Evolutionary conservation across 2,888 invertebrate species (phyloP), one percentile per base, ranked within the genome.

Genomic region (Andrena dorsata): DNA sequence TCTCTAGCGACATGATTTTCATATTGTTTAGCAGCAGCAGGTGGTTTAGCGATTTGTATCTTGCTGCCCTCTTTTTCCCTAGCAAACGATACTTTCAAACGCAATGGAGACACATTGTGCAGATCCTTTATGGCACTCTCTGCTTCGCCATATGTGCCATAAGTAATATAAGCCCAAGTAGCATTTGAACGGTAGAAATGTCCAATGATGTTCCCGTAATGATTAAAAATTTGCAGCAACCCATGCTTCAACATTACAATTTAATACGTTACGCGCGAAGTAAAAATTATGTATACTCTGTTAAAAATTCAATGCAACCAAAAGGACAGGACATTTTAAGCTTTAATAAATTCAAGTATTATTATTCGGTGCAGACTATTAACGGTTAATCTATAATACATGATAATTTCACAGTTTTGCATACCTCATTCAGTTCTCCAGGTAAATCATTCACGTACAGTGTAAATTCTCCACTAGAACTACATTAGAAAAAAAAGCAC

Each of bases 51-150:
- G 26, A n/a, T 1, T 13, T 73, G 16, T 26, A 26, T 1, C 20
- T 26, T 7, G n/a, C 49, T 32, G n/a, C 6, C 10, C 30, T 2
- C 3, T 32, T 58, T 83, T 74, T 89, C 85, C 66, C 82, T 90
- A 0, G 89, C 86, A 79, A 93, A 88, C 56, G 87, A 80, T 28
- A 93, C 84, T 72, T 83, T 81, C 7, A 93, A 70, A 41, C 80
- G 64, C 13, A 93, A 73, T 10, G 93, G 93, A n/a, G 81, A 71
- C 6, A 74, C 74, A 30, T 87, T 63, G 41, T 93, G 61, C 13
- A 93, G 83, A n/a, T 86, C 78, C 26, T 86, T 85, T 7, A 93
- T 90, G 1, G 92, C 92, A 7, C 30, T 20, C 81, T 93, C 92
- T 2, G 93, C 93, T 80, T 92, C 92, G 35, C 8, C 60, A 70